Base-by-base conservation (phyloP, 2,113 vertebrate genomes). In the Pogona vitticeps region DNA sequence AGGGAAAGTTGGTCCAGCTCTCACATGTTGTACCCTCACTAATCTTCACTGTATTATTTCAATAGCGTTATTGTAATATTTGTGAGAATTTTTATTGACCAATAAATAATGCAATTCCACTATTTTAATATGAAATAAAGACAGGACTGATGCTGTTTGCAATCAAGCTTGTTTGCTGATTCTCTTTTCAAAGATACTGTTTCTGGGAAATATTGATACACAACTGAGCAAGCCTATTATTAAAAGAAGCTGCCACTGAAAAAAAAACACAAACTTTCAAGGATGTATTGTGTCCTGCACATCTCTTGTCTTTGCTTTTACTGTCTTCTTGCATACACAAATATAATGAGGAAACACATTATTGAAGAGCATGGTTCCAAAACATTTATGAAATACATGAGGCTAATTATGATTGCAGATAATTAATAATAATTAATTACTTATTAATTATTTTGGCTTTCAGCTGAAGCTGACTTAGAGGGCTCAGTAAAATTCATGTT, bases 291-390 rank as follows among this genome's bases (percentile, higher is more conserved):
- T 72, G 36, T 33, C 70, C 23, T 0, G 0, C 14, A 0, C 31
- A 42, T 28, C 3, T 15, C 12, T 20, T 40, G n/a, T 10, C 84
- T 18, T 59, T 52, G 46, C 46, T 52, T 52, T 52, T 52, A 52
- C 10, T 52, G 5, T 80, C 42, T 12, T 77, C n/a, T 17, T 81
- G 59, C 42, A 76, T 52, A 36, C 14, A 38, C 6, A 12, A 36
- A 56, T 42, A 33, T 72, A 59, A 83, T 61, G 63, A 83, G 68
- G 12, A 46, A 26, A 6, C 40, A 88, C 26, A 23, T 83, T 90
- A 56, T 52, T 78, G 85, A 33, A 84, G 81, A 56, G 71, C 75
- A 28, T 88, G 21, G 88, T 91, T 85, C 42, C 77, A 59, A 76
- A 71, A 33, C 13, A 58, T 72, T 15, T 80, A 65, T 81, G 14